phyloP scores from a whole-genome alignment of 1,140 invertebrate genomes.

The Drosophila eugracilis region DNA sequence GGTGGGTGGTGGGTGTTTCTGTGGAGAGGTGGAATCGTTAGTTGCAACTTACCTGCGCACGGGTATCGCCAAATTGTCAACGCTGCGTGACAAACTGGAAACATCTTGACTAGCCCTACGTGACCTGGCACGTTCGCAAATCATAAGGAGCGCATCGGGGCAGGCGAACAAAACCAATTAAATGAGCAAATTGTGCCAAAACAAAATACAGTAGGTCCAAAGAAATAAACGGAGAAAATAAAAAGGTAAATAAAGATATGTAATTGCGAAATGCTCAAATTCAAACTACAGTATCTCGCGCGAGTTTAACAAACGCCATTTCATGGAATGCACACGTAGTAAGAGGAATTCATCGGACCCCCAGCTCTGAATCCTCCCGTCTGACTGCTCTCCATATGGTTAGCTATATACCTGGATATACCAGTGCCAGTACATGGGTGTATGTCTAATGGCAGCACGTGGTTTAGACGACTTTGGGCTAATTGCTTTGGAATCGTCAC shows the following conservation, averaged over 20 bases:
- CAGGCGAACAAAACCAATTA: conserved; percentile 57
- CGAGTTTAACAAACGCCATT: conserved; percentile 38
- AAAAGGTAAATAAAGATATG: conserved; percentile 33
- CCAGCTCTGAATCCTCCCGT: neutral
- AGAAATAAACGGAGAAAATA: conserved; percentile 46
- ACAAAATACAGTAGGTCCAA: conserved; percentile 45
- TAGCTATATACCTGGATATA: conserved; percentile 1
- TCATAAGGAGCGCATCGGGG: conserved; percentile 83
- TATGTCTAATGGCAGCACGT: conserved; percentile 17
- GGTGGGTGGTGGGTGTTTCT: neutral
- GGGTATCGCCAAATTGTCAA: conserved; percentile 85
- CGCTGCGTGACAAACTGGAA: conserved; percentile 87
- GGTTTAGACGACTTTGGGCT: conserved; percentile 24
- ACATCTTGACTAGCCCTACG: conserved; percentile 92
- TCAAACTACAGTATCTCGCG: conserved; percentile 31
- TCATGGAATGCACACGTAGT: conserved; percentile 55
- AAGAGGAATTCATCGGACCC: conserved; percentile 1
- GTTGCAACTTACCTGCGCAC: conserved; percentile 83
- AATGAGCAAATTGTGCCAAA: conserved; percentile 70
- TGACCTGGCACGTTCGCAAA: conserved; percentile 87
- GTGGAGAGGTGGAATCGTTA: conserved; percentile 36
- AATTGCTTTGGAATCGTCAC: conserved; percentile 36
- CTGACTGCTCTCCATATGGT: neutral
- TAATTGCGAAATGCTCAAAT: conserved; percentile 17
- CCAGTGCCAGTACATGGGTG: neutral